Evolutionary conservation across 2,113 vertebrate genomes (phyloP).

Genomic region (Amblyornis subalaris): DNA sequence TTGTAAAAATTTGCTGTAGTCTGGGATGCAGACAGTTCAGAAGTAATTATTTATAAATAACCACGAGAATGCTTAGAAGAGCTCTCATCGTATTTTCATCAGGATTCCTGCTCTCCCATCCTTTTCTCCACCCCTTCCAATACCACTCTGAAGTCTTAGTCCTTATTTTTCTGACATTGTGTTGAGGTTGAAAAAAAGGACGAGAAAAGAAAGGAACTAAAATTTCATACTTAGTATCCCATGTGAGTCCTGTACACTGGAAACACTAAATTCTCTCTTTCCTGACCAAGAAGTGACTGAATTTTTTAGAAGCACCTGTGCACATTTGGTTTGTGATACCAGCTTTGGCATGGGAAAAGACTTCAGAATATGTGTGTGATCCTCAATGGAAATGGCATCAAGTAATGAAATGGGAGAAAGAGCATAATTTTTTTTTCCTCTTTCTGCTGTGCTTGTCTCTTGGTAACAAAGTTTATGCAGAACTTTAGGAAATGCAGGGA

Average conservation of each 20-base stretch:
- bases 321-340: rapidly evolving
- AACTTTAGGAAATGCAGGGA: neutral
- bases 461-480: neutral
- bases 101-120: neutral
- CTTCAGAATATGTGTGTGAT: no score
- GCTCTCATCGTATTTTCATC: neutral
- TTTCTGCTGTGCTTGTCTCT: neutral
- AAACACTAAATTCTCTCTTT: neutral
- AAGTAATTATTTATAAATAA: neutral
- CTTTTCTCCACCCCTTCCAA: neutral
- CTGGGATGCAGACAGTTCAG: neutral
- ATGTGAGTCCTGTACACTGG: rapidly evolving
- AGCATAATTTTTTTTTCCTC: rapidly evolving
- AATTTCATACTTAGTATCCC: neutral
- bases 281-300: neutral
- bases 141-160: neutral
- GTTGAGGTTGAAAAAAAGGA: neutral
- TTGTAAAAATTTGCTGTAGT: neutral
- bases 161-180: neutral
- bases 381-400: rapidly evolving
- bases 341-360: neutral
- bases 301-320: neutral
- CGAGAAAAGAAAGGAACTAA: neutral
- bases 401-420: neutral
- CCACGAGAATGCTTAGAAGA: rapidly evolving